Evolutionary conservation across 2,113 vertebrate genomes (phyloP).

Genomic region (Benitochromis conjunctus): DNA sequence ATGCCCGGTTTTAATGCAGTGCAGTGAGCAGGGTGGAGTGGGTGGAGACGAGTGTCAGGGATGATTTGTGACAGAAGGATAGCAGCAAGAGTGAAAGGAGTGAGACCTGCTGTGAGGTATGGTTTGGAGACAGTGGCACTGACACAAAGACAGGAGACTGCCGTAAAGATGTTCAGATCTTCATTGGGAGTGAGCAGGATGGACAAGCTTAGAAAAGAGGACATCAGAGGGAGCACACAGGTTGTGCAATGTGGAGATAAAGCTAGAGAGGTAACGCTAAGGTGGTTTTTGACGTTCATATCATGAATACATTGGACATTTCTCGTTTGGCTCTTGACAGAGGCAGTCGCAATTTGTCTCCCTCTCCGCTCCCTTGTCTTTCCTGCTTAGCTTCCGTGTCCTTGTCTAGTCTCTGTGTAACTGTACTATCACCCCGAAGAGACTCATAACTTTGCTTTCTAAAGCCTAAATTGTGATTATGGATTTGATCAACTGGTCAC

Average conservation of each 20-base stretch:
- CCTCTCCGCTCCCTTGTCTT: too few species aligned
- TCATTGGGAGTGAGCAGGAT: background rate
- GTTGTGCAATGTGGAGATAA: background rate
- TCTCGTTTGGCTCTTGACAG: too few species aligned
- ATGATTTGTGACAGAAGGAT: background rate
- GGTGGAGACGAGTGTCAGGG: background rate
- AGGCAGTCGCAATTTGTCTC: too few species aligned
- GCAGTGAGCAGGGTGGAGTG: background rate
- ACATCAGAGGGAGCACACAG: background rate
- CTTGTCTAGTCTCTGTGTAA: too few species aligned
- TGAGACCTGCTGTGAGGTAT: background rate
- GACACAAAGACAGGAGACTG: background rate
- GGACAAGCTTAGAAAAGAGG: background rate
- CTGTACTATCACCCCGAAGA: too few species aligned
- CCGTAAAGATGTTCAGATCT: background rate
- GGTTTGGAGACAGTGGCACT: background rate
- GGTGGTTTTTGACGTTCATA: rapidly evolving
- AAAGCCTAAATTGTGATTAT: too few species aligned
- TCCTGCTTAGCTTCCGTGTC: too few species aligned
- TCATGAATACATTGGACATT: background rate
- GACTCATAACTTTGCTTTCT: too few species aligned
- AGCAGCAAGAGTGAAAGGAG: too few species aligned
- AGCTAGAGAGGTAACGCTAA: background rate
- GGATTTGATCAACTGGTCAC: too few species aligned
- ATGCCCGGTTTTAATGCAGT: background rate